Evolutionary conservation across 1,140 invertebrate genomes (phyloP).

Genomic region (Drosophila dunni): DNA sequence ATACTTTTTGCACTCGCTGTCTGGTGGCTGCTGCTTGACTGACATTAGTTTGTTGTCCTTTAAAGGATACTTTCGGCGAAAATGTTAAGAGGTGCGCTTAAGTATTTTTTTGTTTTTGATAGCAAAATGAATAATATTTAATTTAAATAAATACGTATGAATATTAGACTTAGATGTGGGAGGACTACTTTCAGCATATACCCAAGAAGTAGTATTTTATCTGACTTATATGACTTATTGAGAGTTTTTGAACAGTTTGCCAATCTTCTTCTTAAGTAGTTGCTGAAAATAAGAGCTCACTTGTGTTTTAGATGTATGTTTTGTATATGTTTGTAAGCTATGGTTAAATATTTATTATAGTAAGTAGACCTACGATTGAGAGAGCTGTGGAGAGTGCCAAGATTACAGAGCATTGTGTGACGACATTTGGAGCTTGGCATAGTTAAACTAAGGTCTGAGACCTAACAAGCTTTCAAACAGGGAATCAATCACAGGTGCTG

Average conservation of each 20-base stretch:
- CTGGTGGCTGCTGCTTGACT: constrained; percentile 55
- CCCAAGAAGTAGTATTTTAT: no score
- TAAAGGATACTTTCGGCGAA: constrained; percentile 39
- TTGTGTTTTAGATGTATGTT: constrained; percentile 9
- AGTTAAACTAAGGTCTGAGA: constrained; percentile 9
- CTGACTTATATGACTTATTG: no score
- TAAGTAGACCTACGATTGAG: constrained; percentile 44
- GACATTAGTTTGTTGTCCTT: constrained; percentile 81
- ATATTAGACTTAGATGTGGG: constrained; percentile 19
- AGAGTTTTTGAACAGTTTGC: no score
- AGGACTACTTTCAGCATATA: neutral
- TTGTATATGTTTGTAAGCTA: constrained; percentile 52
- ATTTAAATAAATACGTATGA: constrained; percentile 32
- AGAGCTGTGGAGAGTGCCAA: constrained; percentile 47
- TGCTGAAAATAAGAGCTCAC: constrained; percentile 4
- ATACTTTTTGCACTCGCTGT: constrained; percentile 24
- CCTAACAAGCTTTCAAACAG: constrained; percentile 14
- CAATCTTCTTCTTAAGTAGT: neutral
- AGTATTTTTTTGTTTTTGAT: no score
- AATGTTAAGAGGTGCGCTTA: constrained; percentile 47
- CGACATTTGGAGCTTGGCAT: constrained; percentile 9
- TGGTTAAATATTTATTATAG: constrained; percentile 7
- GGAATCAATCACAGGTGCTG: constrained; percentile 19
- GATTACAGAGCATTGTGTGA: constrained; percentile 1
- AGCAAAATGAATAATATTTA: constrained; percentile 10